Conservation (phyloP, 2,797 vertebrate species). For the Oophaga sylvatica region DNA sequence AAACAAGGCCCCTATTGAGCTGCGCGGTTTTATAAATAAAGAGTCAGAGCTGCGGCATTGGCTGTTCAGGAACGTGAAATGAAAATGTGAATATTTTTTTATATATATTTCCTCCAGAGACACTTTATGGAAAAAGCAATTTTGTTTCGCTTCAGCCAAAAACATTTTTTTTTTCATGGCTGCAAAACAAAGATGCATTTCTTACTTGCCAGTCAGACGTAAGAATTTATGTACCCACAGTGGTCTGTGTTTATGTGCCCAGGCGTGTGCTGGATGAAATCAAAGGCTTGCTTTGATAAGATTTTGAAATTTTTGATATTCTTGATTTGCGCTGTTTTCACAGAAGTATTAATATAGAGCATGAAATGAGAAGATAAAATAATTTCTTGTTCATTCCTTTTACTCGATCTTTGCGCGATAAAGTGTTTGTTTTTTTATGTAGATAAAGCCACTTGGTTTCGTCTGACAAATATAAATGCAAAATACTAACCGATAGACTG, state of each 20-base stretch:
- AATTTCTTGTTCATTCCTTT: not conserved
- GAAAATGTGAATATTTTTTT: slow-evolving; percentile 40
- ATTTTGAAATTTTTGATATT: not conserved
- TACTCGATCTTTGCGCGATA: not conserved
- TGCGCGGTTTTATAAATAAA: slow-evolving; percentile 41
- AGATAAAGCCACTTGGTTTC: too few relatives aligned
- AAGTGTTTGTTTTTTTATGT: too few relatives aligned
- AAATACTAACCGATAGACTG: too few relatives aligned
- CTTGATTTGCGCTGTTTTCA: not conserved
- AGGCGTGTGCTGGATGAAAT: not conserved
- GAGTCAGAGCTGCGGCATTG: slow-evolving; percentile 1
- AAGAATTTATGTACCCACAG: not conserved
- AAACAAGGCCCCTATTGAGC: slow-evolving; percentile 53
- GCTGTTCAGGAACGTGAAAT: slow-evolving; percentile 29
- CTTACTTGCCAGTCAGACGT: slow-evolving; percentile 13
- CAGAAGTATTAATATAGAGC: not conserved
- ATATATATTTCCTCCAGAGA: slow-evolving; percentile 24
- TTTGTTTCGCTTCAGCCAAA: slow-evolving; percentile 44
- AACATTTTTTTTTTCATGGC: slow-evolving; percentile 23
- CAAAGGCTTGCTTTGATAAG: slow-evolving; percentile 1
- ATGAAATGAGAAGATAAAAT: not conserved
- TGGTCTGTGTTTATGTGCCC: not conserved
- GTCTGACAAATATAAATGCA: too few relatives aligned
- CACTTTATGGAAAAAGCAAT: slow-evolving; percentile 54
- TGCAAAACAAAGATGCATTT: slow-evolving; percentile 48